Conservation (phyloP, 2,113 vertebrate species). For the mouse (Mus musculus) region GRCm39 chr6:8766001-8766500, state of each 20-base stretch:
- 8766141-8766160: slow-evolving; percentile 44
- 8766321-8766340: slow-evolving; percentile 34
- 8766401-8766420: not conserved
- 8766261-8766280: slow-evolving; percentile 49
- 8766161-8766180: slow-evolving; percentile 17
- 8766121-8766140: slow-evolving; percentile 8
- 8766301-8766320: slow-evolving; percentile 42
- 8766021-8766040: slow-evolving; percentile 16
- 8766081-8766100: not conserved
- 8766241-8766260: slow-evolving; percentile 49
- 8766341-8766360: slow-evolving; percentile 38
- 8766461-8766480: slow-evolving; percentile 21
- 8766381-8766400: slow-evolving; percentile 7
- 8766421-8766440: not conserved
- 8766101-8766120: slow-evolving; percentile 41
- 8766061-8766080: not conserved
- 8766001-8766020: not conserved
- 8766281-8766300: slow-evolving; percentile 17
- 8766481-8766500: slow-evolving; percentile 34
- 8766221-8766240: slow-evolving; percentile 66
- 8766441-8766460: slow-evolving; percentile 13
- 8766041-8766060: not conserved
- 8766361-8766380: slow-evolving; percentile 23
- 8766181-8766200: slow-evolving; percentile 63
- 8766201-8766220: slow-evolving; percentile 44